Conservation (phyloP, 2,888 invertebrate species). For the Celastrina argiolus region DNA sequence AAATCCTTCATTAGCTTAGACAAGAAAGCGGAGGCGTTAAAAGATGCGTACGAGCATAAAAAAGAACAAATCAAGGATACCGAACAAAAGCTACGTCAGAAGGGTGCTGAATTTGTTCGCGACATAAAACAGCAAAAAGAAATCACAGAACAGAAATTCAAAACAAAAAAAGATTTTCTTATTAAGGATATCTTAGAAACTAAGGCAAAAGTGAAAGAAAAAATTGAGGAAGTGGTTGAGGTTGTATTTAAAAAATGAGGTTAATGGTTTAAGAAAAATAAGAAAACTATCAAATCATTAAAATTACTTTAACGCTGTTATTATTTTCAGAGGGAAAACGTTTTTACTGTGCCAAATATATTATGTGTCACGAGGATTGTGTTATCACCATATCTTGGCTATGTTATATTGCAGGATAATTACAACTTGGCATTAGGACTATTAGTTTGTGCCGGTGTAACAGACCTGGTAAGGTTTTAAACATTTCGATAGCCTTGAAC, state of each 20-base stretch:
- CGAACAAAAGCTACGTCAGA: slow-evolving; percentile 70
- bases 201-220: slow-evolving; percentile 83
- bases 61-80: slow-evolving; percentile 79
- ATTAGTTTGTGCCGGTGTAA: slow-evolving; percentile 90
- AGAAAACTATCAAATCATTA: background rate
- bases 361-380: slow-evolving; percentile 91
- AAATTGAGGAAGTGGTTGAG: slow-evolving; percentile 86
- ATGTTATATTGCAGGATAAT: slow-evolving; percentile 89
- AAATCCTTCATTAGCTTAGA: slow-evolving; percentile 60
- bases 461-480: slow-evolving; percentile 86
- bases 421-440: slow-evolving; percentile 89
- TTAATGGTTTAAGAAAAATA: background rate
- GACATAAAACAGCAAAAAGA: slow-evolving; percentile 67
- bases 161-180: slow-evolving; percentile 79
- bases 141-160: slow-evolving; percentile 62
- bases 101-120: slow-evolving; percentile 62
- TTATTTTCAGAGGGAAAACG: slow-evolving; percentile 84
- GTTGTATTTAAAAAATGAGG: slow-evolving; percentile 47
- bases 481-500: background rate
- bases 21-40: slow-evolving; percentile 70
- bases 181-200: slow-evolving; percentile 85
- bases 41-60: slow-evolving; percentile 79
- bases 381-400: slow-evolving; percentile 92
- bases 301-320: background rate
- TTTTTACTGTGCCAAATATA: slow-evolving; percentile 95